Conservation (phyloP, 1,140 invertebrate genomes). For the Odontomachus brunneus region DNA sequence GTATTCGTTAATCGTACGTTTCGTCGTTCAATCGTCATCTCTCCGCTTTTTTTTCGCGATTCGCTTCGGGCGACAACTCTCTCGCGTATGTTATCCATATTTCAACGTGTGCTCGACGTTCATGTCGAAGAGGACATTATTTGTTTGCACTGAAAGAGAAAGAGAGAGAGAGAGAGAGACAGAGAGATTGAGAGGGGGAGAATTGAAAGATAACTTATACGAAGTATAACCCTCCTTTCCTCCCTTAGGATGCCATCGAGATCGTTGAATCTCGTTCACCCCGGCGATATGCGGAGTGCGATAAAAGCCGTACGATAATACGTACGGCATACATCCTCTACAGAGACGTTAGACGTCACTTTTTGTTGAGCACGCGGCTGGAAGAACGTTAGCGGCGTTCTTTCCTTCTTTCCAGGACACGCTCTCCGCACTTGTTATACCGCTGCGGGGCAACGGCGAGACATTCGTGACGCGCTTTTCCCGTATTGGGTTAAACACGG, state of each 20-base stretch:
- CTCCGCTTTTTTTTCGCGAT: too few relatives aligned
- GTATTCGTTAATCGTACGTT: background rate
- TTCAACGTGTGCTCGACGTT: too few relatives aligned
- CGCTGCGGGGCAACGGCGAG: conserved; percentile 16
- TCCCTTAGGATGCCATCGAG: background rate
- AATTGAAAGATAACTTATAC: too few relatives aligned
- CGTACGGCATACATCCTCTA: background rate
- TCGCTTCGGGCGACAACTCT: too few relatives aligned
- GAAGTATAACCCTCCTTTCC: background rate
- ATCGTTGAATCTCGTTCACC: background rate
- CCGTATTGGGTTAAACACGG: conserved; percentile 69
- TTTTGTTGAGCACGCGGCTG: background rate
- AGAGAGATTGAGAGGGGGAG: too few relatives aligned
- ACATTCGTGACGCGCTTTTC: conserved; percentile 71
- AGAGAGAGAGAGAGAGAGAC: too few relatives aligned
- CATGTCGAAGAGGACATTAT: too few relatives aligned
- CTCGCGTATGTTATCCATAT: too few relatives aligned
- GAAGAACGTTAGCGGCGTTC: background rate
- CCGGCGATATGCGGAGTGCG: background rate
- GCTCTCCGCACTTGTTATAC: conserved; percentile 28
- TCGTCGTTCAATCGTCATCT: too few relatives aligned
- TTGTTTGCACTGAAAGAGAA: too few relatives aligned
- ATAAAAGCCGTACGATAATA: background rate
- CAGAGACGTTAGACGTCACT: conserved; percentile 2
- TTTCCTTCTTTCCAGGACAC: conserved; percentile 46